Percentiles rank a stretch among this genome's conserved stretches.
Evolutionary conservation across 1,140 invertebrate genomes (phyloP).

Genomic region (Drosophila malerkotliana): DNA sequence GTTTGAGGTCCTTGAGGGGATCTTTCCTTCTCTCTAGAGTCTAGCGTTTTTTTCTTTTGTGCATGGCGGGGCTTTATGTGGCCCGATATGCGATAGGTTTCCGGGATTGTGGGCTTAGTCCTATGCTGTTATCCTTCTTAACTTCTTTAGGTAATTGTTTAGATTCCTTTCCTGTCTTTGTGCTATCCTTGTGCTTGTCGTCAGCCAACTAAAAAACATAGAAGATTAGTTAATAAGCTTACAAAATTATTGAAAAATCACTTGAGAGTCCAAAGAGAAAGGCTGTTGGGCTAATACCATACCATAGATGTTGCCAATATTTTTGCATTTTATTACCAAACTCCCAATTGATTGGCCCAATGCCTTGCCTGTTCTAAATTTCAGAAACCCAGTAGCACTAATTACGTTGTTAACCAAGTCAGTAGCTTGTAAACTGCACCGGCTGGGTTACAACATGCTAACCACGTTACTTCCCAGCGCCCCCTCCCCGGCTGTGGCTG

Average conservation of each 20-base stretch:
- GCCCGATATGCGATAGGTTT: not conserved
- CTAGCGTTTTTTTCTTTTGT: constrained; percentile 72
- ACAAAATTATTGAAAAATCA: not conserved
- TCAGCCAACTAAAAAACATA: constrained; percentile 36
- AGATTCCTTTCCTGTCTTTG: not conserved
- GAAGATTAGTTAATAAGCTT: not conserved
- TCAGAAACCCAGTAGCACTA: too few relatives aligned
- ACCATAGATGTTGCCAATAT: too few relatives aligned
- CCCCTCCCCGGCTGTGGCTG: not conserved
- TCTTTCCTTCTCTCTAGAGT: constrained; percentile 18
- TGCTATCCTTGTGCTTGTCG: constrained; percentile 38
- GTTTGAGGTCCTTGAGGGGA: not conserved
- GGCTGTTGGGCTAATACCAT: not conserved
- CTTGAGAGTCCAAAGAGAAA: too few relatives aligned
- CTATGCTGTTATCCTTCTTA: not conserved
- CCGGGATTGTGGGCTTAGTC: too few relatives aligned
- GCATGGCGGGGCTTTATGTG: constrained; percentile 52
- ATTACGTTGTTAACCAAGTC: not conserved
- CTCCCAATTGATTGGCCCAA: not conserved
- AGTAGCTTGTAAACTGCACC: not conserved
- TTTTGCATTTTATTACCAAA: too few relatives aligned
- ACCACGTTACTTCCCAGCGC: constrained; percentile 8
- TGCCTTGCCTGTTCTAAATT: constrained; percentile 8
- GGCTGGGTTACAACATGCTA: constrained; percentile 1
- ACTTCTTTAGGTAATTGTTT: not conserved